A percentile compares a stretch with the other conserved stretches of the same genome.
These are phyloP conservation scores for Xanthorhoe spadicearia DNA, from an alignment of 2,888 invertebrate species.

Conservation along the genomic window DNA sequence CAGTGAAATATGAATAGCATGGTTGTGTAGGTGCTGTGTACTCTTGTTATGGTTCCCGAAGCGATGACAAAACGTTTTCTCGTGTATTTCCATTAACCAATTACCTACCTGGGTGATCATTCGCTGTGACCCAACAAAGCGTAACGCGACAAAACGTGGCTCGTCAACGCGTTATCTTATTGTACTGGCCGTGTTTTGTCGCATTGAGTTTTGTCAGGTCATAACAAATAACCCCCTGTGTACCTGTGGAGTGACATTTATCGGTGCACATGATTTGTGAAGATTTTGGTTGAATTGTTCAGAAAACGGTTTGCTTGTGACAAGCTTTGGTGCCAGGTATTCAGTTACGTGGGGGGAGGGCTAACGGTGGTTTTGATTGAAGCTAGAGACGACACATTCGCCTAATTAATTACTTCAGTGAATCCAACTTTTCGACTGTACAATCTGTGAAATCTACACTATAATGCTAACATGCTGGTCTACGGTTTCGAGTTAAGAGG, in stretches of 20 bases:
- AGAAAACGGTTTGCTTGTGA: slow-evolving; percentile 74
- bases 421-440: slow-evolving; percentile 74
- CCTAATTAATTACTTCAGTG: slow-evolving; percentile 78
- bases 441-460: slow-evolving; percentile 58
- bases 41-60: slow-evolving; percentile 74
- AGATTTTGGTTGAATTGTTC: slow-evolving; percentile 56
- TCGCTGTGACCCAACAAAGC: neutral
- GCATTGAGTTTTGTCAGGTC: too few relatives aligned
- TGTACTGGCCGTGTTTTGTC: too few relatives aligned
- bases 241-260: slow-evolving; percentile 43
- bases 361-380: slow-evolving; percentile 74
- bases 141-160: too few relatives aligned
- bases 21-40: slow-evolving; percentile 81
- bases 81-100: slow-evolving; percentile 18
- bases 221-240: neutral
- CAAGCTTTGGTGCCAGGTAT: slow-evolving; percentile 73
- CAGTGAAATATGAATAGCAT: slow-evolving; percentile 67
- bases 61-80: slow-evolving; percentile 68
- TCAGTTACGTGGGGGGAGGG: slow-evolving; percentile 61
- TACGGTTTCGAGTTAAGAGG: slow-evolving; percentile 7
- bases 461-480: slow-evolving; percentile 42
- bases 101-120: too few relatives aligned
- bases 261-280: slow-evolving; percentile 62
- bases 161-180: too few relatives aligned
- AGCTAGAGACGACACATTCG: slow-evolving; percentile 82